These are phyloP conservation scores for Heterodera carotae DNA, from an alignment of 1,140 invertebrate genomes.

Conservation along the genomic window DNA sequence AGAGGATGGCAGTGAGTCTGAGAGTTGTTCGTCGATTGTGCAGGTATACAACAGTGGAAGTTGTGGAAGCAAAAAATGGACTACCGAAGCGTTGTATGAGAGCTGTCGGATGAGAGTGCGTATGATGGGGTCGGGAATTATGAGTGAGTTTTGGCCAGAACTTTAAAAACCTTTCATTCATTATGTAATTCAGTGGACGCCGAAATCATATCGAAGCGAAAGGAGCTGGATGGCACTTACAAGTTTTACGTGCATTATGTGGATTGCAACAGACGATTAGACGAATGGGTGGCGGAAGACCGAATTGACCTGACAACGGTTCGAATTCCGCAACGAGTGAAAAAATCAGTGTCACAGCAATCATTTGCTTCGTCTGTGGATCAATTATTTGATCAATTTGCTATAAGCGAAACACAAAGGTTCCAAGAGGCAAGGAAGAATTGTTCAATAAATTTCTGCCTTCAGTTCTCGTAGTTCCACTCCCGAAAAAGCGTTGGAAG, in stretches of 20 bases:
- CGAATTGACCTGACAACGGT: conserved; percentile 42
- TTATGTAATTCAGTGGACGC: conserved; percentile 45
- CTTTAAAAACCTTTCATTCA: no score
- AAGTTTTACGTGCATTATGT: conserved; percentile 54
- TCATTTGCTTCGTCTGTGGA: conserved; percentile 12
- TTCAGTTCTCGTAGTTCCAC: conserved; percentile 35
- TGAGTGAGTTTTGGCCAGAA: conserved; percentile 36
- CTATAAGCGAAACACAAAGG: conserved; percentile 12
- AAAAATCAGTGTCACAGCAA: conserved; percentile 20
- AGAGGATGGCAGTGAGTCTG: conserved; percentile 21
- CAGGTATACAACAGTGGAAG: conserved; percentile 12
- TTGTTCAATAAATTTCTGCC: conserved; percentile 14
- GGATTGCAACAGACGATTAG: conserved; percentile 53
- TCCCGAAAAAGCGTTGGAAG: conserved; percentile 29
- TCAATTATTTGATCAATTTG: conserved; percentile 9
- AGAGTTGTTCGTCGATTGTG: not conserved
- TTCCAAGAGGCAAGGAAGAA: not conserved
- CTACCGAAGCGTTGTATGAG: conserved; percentile 39
- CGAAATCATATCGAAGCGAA: conserved; percentile 44
- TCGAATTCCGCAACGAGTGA: conserved; percentile 43
- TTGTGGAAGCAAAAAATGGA: conserved; percentile 34
- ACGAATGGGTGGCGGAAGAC: conserved; percentile 52
- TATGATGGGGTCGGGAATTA: conserved; percentile 35
- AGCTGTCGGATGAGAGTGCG: conserved; percentile 49
- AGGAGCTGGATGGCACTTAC: conserved; percentile 13